Evolutionary conservation across 2,888 invertebrate species (phyloP).

Genomic region (Mechanitis messenoides): DNA sequence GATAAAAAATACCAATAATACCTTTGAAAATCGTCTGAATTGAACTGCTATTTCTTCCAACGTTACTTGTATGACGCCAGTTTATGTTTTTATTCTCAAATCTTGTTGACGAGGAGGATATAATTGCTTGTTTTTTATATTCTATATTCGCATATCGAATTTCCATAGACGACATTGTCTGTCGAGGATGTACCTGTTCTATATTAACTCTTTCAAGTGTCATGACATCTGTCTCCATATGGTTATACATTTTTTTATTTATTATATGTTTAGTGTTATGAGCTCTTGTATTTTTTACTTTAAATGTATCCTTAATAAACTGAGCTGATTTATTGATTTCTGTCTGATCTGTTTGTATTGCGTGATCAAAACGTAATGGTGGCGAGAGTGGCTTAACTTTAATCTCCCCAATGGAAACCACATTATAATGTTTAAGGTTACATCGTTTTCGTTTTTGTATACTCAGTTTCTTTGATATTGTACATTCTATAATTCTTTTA

Average conservation of each 20-base stretch:
- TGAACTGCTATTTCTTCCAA: conserved; percentile 33
- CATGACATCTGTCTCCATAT: background rate
- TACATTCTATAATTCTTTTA: conserved; percentile 48
- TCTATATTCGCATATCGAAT: conserved; percentile 44
- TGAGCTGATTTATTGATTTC: conserved; percentile 8
- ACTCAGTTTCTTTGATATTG: conserved; percentile 25
- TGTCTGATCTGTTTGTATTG: conserved; percentile 26
- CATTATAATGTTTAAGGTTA: conserved; percentile 18
- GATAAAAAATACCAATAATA: conserved; percentile 22
- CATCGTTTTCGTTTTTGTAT: conserved; percentile 25
- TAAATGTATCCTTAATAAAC: conserved; percentile 5
- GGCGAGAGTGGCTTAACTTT: conserved; percentile 24
- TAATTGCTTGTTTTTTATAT: conserved; percentile 40
- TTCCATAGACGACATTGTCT: conserved; percentile 47
- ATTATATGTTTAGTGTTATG: conserved; percentile 4
- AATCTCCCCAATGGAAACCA: conserved; percentile 43
- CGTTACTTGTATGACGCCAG: conserved; percentile 3
- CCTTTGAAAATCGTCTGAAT: conserved; percentile 59
- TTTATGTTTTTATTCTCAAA: conserved; percentile 6
- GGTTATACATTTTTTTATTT: background rate
- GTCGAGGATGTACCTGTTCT: conserved; percentile 28
- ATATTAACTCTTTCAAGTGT: background rate
- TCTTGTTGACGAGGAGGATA: conserved; percentile 36
- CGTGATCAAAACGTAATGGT: conserved; percentile 18
- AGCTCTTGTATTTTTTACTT: background rate